Evolutionary conservation across 2,888 invertebrate genomes (phyloP), one percentile per base, ranked within the genome.

Genomic region (Aphodius granarius): DNA sequence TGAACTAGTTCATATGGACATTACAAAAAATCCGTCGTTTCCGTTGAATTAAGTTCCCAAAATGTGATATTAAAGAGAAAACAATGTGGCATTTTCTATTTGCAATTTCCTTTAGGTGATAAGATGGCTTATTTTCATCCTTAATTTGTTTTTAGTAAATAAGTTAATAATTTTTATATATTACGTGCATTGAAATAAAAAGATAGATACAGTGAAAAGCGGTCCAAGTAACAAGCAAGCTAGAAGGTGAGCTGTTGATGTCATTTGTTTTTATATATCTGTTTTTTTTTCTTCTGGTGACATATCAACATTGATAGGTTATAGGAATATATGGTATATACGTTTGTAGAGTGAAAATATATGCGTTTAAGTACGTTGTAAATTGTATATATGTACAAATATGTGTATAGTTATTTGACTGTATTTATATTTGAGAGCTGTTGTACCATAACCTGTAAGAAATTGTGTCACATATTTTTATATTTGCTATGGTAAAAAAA

Each of bases 391-490:
- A 72, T 66, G 43, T 73, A 62, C 63, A 73, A 20, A 70, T 71
- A 64, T 65, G 73, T 71, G 66, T 73, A 66, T 73, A 65, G 20
- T 71, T 71, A 23, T 72, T 72, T 63, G 63, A 63, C 18, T 63
- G 17, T 76, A 73, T 73, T 72, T 74, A 63, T 74, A 68, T 63
- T 43, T 19, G 43, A 72, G 65, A 76, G 66, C 23, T 66, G 65
- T 22, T 73, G 76, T 72, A 76, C 72, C 66, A 72, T 74, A 74
- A 73, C 21, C 71, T 74, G 72, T 74, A 76, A 74, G 73, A 76
- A 21, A 71, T 62, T n/a, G 70, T 72, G 74, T 43, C 72, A 66
- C 65, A 76, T 76, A 76, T 76, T 76, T 76, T 76, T 76, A 73
- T 76, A 76, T 76, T 68, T 76, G 72, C 72, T 74, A 76, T 43